Evolutionary conservation across 2,888 invertebrate species (phyloP), one percentile per base, ranked within the genome.

Genomic region (Lepidochrysops patricia): DNA sequence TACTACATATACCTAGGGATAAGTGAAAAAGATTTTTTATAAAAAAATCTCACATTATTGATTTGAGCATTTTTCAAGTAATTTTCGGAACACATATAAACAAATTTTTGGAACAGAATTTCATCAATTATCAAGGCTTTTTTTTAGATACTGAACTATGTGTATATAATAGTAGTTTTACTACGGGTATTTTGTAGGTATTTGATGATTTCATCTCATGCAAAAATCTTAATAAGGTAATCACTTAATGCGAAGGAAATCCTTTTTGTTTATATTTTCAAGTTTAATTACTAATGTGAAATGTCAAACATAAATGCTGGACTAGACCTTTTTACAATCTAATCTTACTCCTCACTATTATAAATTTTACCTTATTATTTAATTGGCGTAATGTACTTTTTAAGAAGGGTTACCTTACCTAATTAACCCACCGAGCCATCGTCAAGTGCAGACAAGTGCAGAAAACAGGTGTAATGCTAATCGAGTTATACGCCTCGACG

Each of bases 401-500:
- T 43, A 43, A 15, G 1, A 37, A 15, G 15, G 15, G 37, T 43
- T 43, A 43, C 43, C 19, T 19, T 19, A 43, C 19, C 43, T 9
- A 15, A 4, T 43, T 19, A 54, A 29, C 2, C 19, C 54, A n/a
- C 54, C 19, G 9, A 52, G 6, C 25, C 13, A 15, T 52, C 1
- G 7, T 27, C 27, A 27, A 52, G 52, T 52, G 52, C 32, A 54
- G 15, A 32, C 32, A 54, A 54, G 54, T 54, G 54, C 54, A 54
- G 9, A 54, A 54, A 12, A 54, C 54, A 54, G 54, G 54, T 54
- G 54, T 32, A 54, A 52, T 29, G 12, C 15, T 54, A 54, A 29
- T 54, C 15, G 29, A 12, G 15, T 54, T 54, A 65, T 26, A 68
- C 62, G 72, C 66, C 66, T 66, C 66, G 63, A 57, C 66, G 65